Base-by-base conservation (phyloP, 2,888 invertebrate species). In the Sesia bembeciformis region DNA sequence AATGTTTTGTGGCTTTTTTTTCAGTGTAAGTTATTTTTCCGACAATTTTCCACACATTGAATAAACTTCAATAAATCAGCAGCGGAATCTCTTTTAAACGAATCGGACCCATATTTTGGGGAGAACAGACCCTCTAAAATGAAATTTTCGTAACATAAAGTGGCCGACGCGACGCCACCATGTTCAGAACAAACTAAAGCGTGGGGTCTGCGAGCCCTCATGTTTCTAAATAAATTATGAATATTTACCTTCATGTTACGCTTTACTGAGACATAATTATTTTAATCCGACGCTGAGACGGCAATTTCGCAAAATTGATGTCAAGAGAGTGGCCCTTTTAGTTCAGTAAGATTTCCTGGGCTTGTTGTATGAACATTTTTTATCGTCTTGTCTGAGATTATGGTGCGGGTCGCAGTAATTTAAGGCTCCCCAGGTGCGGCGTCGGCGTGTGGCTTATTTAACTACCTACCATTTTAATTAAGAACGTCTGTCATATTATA, bases 161-260 rank as follows among this genome's bases (percentile, higher is more conserved):
- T 75, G 79, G 70, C 76, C 70, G 72, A 76, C 76, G 76, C 72
- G 76, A 73, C 69, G 68, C 79, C 74, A 72, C 70, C 79, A 70
- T 72, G 70, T 68, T 62, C 64, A 66, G 68, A 69, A 67, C 66
- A 65, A 68, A 74, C 70, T 74, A 77, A 23, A 72, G 41, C 65
- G 70, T 62, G 68, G 72, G 71, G 64, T 65, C 66, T 66, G 70
- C 70, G 65, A 65, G 74, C 78, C 82, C 81, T 81, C 78, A 78
- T 82, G 81, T 78, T 81, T 81, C 78, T 78, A 76, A 83, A 83
- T 84, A 84, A 84, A 84, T 85, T 80, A 83, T 84, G 81, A 84
- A 84, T 84, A 84, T 86, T 83, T 82, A 84, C 81, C 75, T 75
- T 75, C 75, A 80, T 74, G 75, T 77, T 74, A 81, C 74, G 77